Base-by-base conservation (phyloP, 2,888 invertebrate genomes). In the Acleris holmiana region DNA sequence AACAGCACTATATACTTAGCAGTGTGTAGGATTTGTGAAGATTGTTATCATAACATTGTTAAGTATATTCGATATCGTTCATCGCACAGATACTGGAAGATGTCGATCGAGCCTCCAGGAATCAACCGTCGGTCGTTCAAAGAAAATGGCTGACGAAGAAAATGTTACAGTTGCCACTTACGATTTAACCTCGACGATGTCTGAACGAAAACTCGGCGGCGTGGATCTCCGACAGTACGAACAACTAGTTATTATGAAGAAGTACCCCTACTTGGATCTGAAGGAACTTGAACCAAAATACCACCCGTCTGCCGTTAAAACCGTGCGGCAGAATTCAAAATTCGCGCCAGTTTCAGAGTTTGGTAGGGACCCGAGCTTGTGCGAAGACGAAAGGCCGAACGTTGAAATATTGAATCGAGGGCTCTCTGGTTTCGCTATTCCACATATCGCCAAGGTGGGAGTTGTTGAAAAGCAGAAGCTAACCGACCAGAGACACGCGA, bases 371-470 rank as follows among this genome's bases (percentile, higher is more conserved):
- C 1, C 13, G 13, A 35, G 13, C 35, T 35, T 35, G 13, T 35
- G 35, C 4, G 66, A 74, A 19, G 88, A 87, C 55, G 83, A 86
- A 13, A 69, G 71, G 4, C 79, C 85, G 0, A 88, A 82, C 56
- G 90, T 92, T 4, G 91, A 92, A 77, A 86, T 91, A 57, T 81
- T 73, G 21, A 92, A 88, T 60, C 80, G 91, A 69, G 91, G 91
- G 1, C 79, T 91, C 0, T 82, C 89, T 19, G 91, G 91, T 5
- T 89, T 92, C 65, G 82, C 86, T 44, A 85, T 92, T 68, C 91
- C 91, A 0, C 69, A 74, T 13, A 83, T 47, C 21, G 54, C 69
- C 1, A 73, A 69, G 47, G 58, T 70, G 10, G 29, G 7, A 10
- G 56, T 69, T 2, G 76, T 78, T 7, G 71, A 67, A 23, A 78